A percentile compares a stretch with the other conserved stretches of the same genome.
Conservation (phyloP, 1,140 invertebrate genomes). For the Diorhabda elongata region DNA sequence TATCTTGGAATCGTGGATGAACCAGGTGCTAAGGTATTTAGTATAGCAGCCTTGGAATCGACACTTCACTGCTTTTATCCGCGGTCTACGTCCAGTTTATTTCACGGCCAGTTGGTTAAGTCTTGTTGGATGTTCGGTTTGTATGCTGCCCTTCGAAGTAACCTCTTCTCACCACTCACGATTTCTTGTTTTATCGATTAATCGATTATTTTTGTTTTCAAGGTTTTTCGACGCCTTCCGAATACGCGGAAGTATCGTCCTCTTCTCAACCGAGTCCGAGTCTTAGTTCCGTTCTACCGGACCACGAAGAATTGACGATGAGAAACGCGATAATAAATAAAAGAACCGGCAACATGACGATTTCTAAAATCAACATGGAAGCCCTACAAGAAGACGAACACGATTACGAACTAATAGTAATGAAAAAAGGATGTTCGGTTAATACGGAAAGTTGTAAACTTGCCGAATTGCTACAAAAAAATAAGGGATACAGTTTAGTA, state of each 20-base stretch:
- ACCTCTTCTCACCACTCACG: neutral
- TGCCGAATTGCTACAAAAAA: constrained; percentile 51
- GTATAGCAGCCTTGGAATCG: no score
- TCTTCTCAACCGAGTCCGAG: constrained; percentile 66
- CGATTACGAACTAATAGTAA: constrained; percentile 50
- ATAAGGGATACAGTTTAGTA: constrained; percentile 62
- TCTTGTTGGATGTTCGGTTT: no score
- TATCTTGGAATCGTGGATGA: no score
- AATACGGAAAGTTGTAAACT: constrained; percentile 47
- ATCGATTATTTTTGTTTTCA: neutral
- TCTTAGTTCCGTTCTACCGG: constrained; percentile 62
- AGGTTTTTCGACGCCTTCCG: constrained; percentile 57
- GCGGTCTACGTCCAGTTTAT: no score
- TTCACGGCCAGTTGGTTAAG: no score
- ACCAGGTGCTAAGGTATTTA: no score
- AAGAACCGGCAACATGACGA: constrained; percentile 57
- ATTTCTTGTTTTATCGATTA: neutral
- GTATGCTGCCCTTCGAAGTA: neutral
- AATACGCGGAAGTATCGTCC: constrained; percentile 59
- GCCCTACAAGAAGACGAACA: constrained; percentile 41
- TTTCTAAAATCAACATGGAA: constrained; percentile 51
- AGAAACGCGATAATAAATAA: constrained; percentile 63
- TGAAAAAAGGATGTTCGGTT: constrained; percentile 50
- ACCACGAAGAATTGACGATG: constrained; percentile 75
- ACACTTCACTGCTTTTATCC: no score